These are phyloP conservation scores for Sminthurinus aureus DNA, from an alignment of 2,888 invertebrate genomes.

Conservation along the genomic window DNA sequence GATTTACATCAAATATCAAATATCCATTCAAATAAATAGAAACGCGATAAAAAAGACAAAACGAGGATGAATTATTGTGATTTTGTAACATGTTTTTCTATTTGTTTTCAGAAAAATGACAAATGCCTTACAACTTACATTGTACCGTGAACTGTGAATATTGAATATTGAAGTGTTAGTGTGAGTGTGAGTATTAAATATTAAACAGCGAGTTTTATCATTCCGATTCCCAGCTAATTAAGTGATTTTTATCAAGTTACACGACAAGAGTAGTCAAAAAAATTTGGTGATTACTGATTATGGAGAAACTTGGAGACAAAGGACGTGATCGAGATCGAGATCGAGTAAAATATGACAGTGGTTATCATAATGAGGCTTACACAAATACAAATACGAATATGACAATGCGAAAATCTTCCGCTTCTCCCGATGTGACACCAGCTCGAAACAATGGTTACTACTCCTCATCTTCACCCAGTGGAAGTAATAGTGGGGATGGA, in stretches of 20 bases:
- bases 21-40: neutral
- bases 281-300: neutral
- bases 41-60: neutral
- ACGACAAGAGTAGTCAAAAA: neutral
- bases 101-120: neutral
- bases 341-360: slow-evolving; percentile 28
- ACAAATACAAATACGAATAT: slow-evolving; percentile 8
- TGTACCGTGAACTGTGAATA: neutral
- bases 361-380: slow-evolving; percentile 17
- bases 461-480: slow-evolving; percentile 19
- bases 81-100: neutral
- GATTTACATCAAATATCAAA: neutral
- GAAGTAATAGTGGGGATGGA: slow-evolving; percentile 10
- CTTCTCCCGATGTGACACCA: slow-evolving; percentile 18
- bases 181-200: neutral
- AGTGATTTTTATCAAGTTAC: neutral
- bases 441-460: slow-evolving; percentile 13
- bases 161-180: neutral
- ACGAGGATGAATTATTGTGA: neutral
- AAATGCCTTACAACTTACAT: too few relatives aligned
- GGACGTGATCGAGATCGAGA: slow-evolving; percentile 19
- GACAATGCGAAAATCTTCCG: neutral
- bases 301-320: slow-evolving; percentile 13
- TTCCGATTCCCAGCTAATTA: neutral
- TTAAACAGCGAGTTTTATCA: neutral